A percentile compares a stretch with the other conserved stretches of the same genome.
phyloP scores from a whole-genome alignment of 2,797 vertebrate genomes.

The Erethizon dorsatum region DNA sequence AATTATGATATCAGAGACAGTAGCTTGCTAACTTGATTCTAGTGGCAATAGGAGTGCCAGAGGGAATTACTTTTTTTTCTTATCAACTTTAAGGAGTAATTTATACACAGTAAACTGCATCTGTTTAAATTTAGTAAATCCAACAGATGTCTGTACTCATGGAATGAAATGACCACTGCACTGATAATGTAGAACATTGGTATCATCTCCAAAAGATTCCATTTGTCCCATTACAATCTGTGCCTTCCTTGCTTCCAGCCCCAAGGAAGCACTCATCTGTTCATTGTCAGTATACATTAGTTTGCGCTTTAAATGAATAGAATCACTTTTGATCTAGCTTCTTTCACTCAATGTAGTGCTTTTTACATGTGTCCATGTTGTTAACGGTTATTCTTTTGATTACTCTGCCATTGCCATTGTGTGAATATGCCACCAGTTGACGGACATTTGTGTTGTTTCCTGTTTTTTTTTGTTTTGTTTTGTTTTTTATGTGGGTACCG shows the following conservation, averaged over 20 bases:
- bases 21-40: neutral
- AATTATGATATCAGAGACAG: neutral
- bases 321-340: neutral
- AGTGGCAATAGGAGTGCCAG: neutral
- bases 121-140: slow-evolving; percentile 14
- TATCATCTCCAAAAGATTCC: neutral
- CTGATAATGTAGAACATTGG: neutral
- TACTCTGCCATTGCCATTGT: neutral
- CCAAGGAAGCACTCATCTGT: neutral
- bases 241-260: neutral
- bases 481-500: neutral
- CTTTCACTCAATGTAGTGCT: neutral
- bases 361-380: neutral
- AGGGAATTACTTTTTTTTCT: neutral
- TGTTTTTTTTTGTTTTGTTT: neutral
- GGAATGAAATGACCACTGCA: neutral
- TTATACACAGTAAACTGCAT: neutral
- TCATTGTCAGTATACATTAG: neutral
- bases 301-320: slow-evolving; percentile 9
- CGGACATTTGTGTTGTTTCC: neutral
- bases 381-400: neutral
- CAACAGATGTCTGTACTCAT: neutral
- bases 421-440: neutral
- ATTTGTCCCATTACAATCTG: neutral
- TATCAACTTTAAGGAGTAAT: neutral